These are phyloP conservation scores for Origma solitaria DNA, from an alignment of 2,113 vertebrate genomes.

Conservation along the genomic window DNA sequence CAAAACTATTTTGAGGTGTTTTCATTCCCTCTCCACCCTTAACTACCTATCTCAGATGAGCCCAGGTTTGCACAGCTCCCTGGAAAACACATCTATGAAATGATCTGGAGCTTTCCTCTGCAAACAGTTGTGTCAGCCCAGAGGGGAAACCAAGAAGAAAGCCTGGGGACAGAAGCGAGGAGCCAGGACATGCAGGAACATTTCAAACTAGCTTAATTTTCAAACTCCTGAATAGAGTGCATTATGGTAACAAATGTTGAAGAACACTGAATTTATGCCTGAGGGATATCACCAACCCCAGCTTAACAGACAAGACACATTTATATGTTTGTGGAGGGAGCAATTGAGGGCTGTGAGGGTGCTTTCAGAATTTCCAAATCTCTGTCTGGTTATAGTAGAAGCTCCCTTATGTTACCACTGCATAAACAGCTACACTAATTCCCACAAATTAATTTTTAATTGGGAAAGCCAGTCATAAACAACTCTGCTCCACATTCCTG, in stretches of 20 bases:
- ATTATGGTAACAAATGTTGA: background rate
- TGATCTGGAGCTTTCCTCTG: background rate
- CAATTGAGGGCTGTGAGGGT: background rate
- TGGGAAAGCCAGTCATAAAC: background rate
- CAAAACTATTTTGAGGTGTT: background rate
- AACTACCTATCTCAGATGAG: background rate
- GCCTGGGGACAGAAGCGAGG: background rate
- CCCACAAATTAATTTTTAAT: background rate
- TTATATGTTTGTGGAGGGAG: background rate
- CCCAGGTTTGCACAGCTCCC: background rate
- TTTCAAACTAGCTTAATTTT: background rate
- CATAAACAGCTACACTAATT: background rate
- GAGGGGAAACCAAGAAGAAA: background rate
- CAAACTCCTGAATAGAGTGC: background rate
- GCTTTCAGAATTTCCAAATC: background rate
- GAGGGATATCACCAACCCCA: background rate
- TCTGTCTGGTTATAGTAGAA: background rate
- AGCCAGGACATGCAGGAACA: background rate
- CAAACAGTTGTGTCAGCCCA: background rate
- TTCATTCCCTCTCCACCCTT: background rate
- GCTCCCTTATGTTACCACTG: background rate
- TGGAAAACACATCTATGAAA: background rate
- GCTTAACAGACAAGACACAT: background rate
- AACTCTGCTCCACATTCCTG: background rate
- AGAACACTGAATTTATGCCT: background rate